Conservation (phyloP, 1,140 invertebrate species). For the Ostrea edulis region DNA sequence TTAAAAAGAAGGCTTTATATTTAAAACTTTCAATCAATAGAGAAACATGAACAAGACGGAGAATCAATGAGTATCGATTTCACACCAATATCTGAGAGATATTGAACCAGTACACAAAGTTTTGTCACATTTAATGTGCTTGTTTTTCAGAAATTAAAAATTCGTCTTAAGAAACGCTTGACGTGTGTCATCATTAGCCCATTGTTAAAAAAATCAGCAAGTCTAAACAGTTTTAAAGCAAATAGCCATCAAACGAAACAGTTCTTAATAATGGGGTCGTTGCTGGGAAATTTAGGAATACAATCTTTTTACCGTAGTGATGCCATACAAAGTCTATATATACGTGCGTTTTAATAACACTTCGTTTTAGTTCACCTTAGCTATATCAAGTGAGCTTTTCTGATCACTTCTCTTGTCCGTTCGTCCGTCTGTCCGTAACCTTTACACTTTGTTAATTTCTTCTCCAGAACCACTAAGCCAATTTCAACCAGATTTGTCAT, state of each 20-base stretch:
- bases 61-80: constrained; percentile 10
- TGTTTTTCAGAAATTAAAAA: constrained; percentile 5
- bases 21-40: constrained; percentile 20
- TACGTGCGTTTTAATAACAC: not conserved
- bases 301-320: not conserved
- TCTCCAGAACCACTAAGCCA: too few relatives aligned
- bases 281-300: constrained; percentile 3
- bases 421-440: too few relatives aligned
- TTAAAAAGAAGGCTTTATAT: not conserved
- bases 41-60: not conserved
- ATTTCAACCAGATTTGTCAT: too few relatives aligned
- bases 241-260: constrained; percentile 9
- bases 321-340: not conserved
- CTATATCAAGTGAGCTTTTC: too few relatives aligned
- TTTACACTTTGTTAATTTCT: too few relatives aligned
- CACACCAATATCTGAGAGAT: not conserved
- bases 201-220: not conserved
- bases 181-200: not conserved
- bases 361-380: not conserved
- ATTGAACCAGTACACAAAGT: constrained; percentile 3
- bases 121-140: not conserved
- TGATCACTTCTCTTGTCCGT: too few relatives aligned
- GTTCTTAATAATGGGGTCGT: not conserved
- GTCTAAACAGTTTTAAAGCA: constrained; percentile 1
- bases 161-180: not conserved